phyloP scores from a whole-genome alignment of 2,113 vertebrate species.

The Nothoprocta perdicaria region DNA sequence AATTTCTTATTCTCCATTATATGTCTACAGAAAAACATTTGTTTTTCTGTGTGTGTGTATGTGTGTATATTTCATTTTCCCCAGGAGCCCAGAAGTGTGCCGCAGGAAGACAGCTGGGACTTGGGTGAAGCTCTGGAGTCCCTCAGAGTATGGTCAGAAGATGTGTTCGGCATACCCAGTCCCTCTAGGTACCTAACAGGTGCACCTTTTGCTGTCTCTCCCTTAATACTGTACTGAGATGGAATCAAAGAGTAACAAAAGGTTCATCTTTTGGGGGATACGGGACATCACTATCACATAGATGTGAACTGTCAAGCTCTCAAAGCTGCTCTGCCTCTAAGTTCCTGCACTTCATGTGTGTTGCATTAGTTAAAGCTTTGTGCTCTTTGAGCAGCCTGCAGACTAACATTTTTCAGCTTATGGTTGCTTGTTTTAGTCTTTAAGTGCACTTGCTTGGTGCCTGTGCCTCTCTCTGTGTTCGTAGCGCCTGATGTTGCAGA shows the following conservation, averaged over 20 bases:
- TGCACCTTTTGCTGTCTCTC: background rate
- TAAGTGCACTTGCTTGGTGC: background rate
- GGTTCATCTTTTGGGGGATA: rapidly evolving
- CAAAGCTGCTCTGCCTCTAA: background rate
- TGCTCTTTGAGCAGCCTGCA: background rate
- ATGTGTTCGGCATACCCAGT: background rate
- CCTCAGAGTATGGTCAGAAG: conserved; percentile 87
- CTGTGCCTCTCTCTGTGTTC: background rate
- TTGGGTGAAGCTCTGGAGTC: conserved; percentile 86
- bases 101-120: conserved; percentile 90
- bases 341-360: background rate
- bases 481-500: background rate
- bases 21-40: background rate
- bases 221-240: background rate
- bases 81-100: conserved; percentile 84
- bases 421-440: background rate
- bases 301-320: background rate
- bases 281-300: background rate
- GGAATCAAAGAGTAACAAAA: background rate
- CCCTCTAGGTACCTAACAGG: background rate
- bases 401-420: background rate
- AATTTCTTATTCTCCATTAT: background rate
- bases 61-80: no score
- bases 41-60: no score
- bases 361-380: background rate